Conservation (phyloP, 2,113 vertebrate genomes). For the Urocitellus parryii region DNA sequence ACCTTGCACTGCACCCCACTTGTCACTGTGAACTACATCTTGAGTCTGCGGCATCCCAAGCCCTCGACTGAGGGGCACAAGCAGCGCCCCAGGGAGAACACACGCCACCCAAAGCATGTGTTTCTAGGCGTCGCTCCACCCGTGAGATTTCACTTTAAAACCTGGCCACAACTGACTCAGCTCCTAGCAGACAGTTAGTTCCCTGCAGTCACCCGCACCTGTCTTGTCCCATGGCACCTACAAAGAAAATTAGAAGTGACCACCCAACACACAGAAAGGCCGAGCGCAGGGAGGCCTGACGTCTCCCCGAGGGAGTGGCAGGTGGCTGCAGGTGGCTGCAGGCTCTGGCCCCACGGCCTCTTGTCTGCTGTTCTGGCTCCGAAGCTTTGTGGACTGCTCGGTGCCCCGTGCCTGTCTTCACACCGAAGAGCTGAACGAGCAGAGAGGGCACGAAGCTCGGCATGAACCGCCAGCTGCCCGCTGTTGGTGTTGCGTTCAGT, state of each 20-base stretch:
- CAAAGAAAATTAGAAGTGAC: background rate
- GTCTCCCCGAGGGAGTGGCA: background rate
- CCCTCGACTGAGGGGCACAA: fast-evolving
- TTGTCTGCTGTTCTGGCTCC: background rate
- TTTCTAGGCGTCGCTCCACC: background rate
- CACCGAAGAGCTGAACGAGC: background rate
- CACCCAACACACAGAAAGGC: background rate
- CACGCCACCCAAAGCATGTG: background rate
- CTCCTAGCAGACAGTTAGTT: constrained; percentile 40
- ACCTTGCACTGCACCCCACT: background rate
- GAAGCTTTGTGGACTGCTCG: background rate
- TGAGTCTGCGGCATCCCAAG: background rate
- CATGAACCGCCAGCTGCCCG: background rate
- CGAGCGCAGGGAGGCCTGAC: background rate
- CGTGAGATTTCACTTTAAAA: constrained; percentile 22
- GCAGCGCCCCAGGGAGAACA: background rate
- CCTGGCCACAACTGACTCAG: background rate
- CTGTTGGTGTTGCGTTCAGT: background rate
- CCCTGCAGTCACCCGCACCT: constrained; percentile 37
- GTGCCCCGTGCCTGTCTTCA: background rate
- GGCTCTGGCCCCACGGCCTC: background rate
- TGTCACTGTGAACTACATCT: background rate
- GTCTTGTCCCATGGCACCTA: constrained; percentile 12
- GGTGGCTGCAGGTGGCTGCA: no score
- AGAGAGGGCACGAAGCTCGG: background rate